Base-by-base conservation (phyloP, 2,113 vertebrate species). In the Carlito syrichta region DNA sequence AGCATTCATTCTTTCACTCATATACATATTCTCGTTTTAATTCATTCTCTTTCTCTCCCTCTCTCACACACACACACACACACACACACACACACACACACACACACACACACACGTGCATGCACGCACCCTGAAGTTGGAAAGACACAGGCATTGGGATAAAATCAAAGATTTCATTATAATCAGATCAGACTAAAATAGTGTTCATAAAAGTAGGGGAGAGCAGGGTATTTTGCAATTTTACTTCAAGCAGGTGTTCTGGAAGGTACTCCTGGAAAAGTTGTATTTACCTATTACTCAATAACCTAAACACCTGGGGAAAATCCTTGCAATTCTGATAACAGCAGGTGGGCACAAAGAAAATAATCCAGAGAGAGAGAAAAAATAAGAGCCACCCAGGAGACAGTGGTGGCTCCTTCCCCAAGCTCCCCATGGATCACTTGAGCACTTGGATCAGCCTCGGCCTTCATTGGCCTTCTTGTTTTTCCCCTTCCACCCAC, bases 111-210 rank as follows among this genome's bases (percentile, higher is more conserved):
- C 25, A 48, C 73, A 74, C 25, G 30, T 13, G 16, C 68, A 68
- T 13, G 35, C 66, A 7, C 19, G 23, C 4, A 52, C n/a, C 13
- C 54, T 52, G 63, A 56, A 96, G 76, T 13, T 30, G 43, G 50
- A 88, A 2, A 96, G 35, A 83, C 17, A 91, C 17, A 89, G 86
- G 48, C 17, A 69, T 0, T 12, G 56, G 7, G 56, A 86, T 89
- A 50, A 95, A 83, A 81, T 48, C 43, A 73, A 95, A 68, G 54
- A 84, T 38, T 91, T 93, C 85, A 63, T 35, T 66, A 68, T 63
- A 92, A 94, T 82, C 45, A 92, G 30, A 82, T 73, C 48, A 95
- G 52, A 92, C 35, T 52, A 38, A 87, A 82, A 62, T 81, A n/a
- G n/a, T 22, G 69, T 23, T 52, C 27, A 66, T 52, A 63, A 62